A percentile compares a stretch with the other conserved stretches of the same genome.
Evolutionary conservation across 2,888 invertebrate genomes (phyloP).

Genomic region (Heterodera filipjevi): DNA sequence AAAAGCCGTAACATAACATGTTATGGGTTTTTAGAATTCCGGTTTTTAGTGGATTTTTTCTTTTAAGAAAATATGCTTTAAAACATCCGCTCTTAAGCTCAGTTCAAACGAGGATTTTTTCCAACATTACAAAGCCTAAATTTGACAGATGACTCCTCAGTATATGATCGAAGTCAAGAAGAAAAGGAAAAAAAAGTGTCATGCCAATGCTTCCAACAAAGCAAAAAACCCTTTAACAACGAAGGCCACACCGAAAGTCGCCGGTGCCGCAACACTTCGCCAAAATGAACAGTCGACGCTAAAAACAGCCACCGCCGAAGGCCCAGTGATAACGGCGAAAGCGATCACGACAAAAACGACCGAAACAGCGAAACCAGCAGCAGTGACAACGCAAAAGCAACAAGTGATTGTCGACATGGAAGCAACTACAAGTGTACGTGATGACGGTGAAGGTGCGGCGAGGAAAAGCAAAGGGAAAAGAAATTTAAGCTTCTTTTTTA

Average conservation of each 20-base stretch:
- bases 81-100: no score
- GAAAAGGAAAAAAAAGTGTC: conserved; percentile 40
- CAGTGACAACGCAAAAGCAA: not conserved
- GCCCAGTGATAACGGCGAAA: not conserved
- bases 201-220: not conserved
- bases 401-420: not conserved
- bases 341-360: not conserved
- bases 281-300: no score
- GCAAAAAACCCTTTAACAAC: not conserved
- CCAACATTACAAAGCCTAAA: no score
- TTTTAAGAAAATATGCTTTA: no score
- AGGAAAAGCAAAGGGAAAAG: not conserved
- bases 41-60: no score
- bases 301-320: no score
- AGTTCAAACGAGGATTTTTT: no score
- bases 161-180: conserved; percentile 63
- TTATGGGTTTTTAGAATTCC: no score
- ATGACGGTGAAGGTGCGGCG: not conserved
- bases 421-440: not conserved
- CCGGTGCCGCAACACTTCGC: no score
- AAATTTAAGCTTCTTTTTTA: no score
- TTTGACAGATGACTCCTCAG: conserved; percentile 59
- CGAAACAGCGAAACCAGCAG: not conserved
- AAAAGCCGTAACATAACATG: no score
- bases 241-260: not conserved